These are phyloP conservation scores for Helicolenus hilgendorfi DNA, from an alignment of 2,797 vertebrate genomes.

Conservation along the genomic window DNA sequence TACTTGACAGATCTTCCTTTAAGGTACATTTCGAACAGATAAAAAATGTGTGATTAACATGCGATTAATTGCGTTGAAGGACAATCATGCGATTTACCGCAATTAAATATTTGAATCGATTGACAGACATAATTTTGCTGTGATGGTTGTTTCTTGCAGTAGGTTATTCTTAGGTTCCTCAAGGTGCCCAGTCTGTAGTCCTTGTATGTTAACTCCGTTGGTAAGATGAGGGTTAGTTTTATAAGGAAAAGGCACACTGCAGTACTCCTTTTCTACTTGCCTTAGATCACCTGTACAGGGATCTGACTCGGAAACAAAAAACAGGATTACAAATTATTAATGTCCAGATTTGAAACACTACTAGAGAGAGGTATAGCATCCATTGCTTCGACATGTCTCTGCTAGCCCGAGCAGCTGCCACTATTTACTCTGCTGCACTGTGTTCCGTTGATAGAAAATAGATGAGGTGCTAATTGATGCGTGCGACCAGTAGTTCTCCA, in stretches of 20 bases:
- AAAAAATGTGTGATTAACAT: too few relatives aligned
- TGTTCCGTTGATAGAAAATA: conserved; percentile 73
- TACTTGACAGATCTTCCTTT: too few relatives aligned
- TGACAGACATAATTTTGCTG: too few relatives aligned
- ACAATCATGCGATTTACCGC: too few relatives aligned
- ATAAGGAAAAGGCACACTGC: not conserved
- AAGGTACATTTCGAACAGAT: too few relatives aligned
- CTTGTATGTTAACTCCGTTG: not conserved
- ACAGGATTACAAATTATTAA: not conserved
- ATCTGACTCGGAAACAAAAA: conserved; percentile 1
- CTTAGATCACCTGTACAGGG: not conserved
- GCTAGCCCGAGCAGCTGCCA: conserved; percentile 48
- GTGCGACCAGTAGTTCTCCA: conserved; percentile 59
- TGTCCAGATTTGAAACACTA: not conserved
- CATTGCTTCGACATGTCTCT: not conserved
- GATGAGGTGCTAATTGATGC: conserved; percentile 71
- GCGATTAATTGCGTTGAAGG: too few relatives aligned
- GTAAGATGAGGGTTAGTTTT: not conserved
- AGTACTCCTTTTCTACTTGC: not conserved
- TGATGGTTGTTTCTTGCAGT: too few relatives aligned
- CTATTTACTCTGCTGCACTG: conserved; percentile 48
- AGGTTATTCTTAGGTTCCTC: too few relatives aligned
- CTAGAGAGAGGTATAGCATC: not conserved
- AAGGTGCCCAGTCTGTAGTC: not conserved
- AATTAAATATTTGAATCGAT: too few relatives aligned